Conservation (phyloP, 2,888 invertebrate genomes). For the Bembecia ichneumoniformis region DNA sequence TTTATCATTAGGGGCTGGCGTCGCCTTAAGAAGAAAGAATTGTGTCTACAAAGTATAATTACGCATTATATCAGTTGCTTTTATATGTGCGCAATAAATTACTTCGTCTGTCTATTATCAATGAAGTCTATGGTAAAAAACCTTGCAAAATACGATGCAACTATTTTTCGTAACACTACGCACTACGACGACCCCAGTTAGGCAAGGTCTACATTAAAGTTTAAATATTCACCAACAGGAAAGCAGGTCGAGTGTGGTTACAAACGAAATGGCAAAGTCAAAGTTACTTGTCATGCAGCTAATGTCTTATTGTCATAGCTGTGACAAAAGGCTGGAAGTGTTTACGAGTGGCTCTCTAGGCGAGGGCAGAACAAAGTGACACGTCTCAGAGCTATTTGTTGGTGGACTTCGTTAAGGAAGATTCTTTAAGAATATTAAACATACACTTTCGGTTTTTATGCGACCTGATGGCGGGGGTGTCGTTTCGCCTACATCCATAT, state of each 20-base stretch:
- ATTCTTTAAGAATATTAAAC: too few relatives aligned
- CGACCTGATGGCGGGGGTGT: too few relatives aligned
- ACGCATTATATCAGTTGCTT: too few relatives aligned
- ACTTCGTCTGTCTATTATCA: too few relatives aligned
- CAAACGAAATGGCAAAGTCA: neutral
- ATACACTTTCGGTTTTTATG: too few relatives aligned
- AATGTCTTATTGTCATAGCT: neutral
- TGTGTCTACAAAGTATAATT: too few relatives aligned
- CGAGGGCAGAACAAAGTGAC: neutral
- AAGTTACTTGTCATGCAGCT: neutral
- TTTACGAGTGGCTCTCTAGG: neutral
- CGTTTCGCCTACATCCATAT: too few relatives aligned
- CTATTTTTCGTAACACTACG: neutral
- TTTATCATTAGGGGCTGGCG: too few relatives aligned
- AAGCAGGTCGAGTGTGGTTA: neutral
- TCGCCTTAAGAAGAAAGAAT: too few relatives aligned
- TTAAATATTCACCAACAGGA: neutral
- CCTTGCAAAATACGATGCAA: conserved; percentile 1
- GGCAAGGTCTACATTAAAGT: neutral
- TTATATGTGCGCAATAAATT: too few relatives aligned
- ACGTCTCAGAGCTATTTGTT: neutral
- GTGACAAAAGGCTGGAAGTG: neutral
- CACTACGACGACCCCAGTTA: too few relatives aligned
- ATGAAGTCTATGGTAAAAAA: too few relatives aligned
- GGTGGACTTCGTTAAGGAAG: neutral